Percentiles rank a stretch among this genome's conserved stretches.
These are phyloP conservation scores for Theonella swinhoei DNA, from an alignment of 37 sponge, comb jelly and placozoan genomes.

Conservation along the genomic window DNA sequence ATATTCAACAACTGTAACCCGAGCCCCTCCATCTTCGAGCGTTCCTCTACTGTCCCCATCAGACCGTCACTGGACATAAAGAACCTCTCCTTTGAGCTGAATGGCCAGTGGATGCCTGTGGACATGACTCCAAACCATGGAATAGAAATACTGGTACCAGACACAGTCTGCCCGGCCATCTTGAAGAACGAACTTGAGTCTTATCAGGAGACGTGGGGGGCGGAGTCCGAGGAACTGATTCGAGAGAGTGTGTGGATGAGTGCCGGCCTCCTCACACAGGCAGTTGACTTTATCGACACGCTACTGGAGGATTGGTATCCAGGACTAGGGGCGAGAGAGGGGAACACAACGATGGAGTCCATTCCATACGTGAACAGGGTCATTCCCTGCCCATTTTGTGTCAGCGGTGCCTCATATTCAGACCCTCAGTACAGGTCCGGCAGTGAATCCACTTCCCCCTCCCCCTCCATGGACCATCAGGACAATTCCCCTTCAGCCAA, in stretches of 20 bases:
- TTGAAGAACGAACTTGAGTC: constrained; percentile 21
- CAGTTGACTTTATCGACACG: constrained; percentile 70
- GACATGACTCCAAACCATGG: constrained; percentile 65
- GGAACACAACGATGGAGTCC: constrained; percentile 35
- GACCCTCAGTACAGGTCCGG: background rate
- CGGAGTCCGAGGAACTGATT: background rate
- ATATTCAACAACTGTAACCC: constrained; percentile 55
- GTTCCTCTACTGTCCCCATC: constrained; percentile 36
- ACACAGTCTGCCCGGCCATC: constrained; percentile 55
- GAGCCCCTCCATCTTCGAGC: constrained; percentile 43
- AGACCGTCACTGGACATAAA: constrained; percentile 51
- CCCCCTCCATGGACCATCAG: background rate
- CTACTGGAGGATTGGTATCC: constrained; percentile 95
- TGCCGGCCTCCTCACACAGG: constrained; percentile 70
- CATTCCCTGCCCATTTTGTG: constrained; percentile 89
- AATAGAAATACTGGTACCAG: constrained; percentile 75
- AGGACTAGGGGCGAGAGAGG: constrained; percentile 74
- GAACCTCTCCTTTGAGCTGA: constrained; percentile 74
- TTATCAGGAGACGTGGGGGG: background rate
- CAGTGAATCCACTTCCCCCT: background rate
- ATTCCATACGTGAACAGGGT: constrained; percentile 84
- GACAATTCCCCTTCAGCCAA: background rate
- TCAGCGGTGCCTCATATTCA: constrained; percentile 33
- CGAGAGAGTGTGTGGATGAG: constrained; percentile 60
- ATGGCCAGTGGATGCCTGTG: constrained; percentile 64